Percentiles rank a stretch among this genome's conserved stretches.
phyloP scores from a whole-genome alignment of 2,888 invertebrate species.

The Chaetoderma sp. region DNA sequence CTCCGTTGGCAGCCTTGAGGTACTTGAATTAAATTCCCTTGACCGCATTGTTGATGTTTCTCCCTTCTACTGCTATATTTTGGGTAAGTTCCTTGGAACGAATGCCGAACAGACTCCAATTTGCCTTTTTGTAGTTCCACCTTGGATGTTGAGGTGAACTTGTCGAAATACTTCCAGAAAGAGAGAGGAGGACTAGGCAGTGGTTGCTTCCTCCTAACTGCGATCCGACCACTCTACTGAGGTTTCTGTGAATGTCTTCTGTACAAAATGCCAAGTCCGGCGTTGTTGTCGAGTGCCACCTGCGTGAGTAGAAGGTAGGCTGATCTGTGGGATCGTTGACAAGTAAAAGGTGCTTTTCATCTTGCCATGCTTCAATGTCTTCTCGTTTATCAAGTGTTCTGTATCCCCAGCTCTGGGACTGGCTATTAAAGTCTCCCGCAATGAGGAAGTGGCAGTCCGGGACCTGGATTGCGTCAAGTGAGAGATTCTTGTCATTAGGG shows the following conservation, averaged over 20 bases:
- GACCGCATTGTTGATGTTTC: constrained; percentile 11
- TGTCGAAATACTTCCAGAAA: constrained; percentile 4
- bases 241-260: neutral
- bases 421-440: constrained; percentile 31
- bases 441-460: constrained; percentile 21
- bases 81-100: constrained; percentile 6
- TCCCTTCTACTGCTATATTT: neutral
- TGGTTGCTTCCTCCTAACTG: constrained; percentile 18
- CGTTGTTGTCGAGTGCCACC: constrained; percentile 23
- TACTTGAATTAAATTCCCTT: neutral
- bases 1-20: neutral
- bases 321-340: constrained; percentile 21
- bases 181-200: neutral
- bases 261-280: constrained; percentile 22
- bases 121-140: constrained; percentile 7
- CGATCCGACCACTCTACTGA: constrained; percentile 2
- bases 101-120: neutral
- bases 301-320: constrained; percentile 24
- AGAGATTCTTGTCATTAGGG: constrained; percentile 26
- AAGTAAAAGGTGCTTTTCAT: constrained; percentile 26
- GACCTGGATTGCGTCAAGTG: constrained; percentile 28
- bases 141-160: neutral
- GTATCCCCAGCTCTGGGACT: constrained; percentile 32
- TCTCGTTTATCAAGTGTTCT: constrained; percentile 28
- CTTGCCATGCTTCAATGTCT: constrained; percentile 30